Percentiles rank a stretch among this genome's conserved stretches.
Conservation (phyloP, 2,888 invertebrate species). For the Philhelius pedissequus region DNA sequence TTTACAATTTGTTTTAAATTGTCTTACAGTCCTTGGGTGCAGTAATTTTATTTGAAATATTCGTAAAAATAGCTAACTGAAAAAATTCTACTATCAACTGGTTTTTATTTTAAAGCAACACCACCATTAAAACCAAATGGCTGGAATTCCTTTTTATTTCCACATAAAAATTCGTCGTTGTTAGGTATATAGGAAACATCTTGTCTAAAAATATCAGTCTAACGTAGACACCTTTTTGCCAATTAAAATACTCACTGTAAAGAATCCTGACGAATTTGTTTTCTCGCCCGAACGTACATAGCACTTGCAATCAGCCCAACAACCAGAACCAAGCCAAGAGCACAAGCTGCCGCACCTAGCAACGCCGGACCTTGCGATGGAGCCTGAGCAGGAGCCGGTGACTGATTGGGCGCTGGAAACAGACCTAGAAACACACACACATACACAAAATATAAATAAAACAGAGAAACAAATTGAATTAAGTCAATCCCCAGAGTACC, state of each 20-base stretch:
- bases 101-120: not conserved
- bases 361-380: slow-evolving; percentile 84
- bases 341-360: slow-evolving; percentile 90
- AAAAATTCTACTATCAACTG: not conserved
- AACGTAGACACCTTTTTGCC: slow-evolving; percentile 43
- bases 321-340: slow-evolving; percentile 81
- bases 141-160: slow-evolving; percentile 25
- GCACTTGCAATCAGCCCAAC: slow-evolving; percentile 78
- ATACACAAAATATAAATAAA: slow-evolving; percentile 21
- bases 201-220: slow-evolving; percentile 28
- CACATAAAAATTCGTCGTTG: slow-evolving; percentile 16
- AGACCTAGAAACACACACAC: slow-evolving; percentile 72
- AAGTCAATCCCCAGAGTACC: slow-evolving; percentile 32
- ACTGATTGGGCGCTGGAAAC: slow-evolving; percentile 85
- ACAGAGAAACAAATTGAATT: slow-evolving; percentile 41
- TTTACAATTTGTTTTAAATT: no score
- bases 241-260: slow-evolving; percentile 75
- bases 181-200: slow-evolving; percentile 25
- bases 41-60: no score
- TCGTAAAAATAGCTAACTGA: not conserved
- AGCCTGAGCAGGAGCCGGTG: slow-evolving; percentile 85
- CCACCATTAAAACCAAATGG: not conserved
- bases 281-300: slow-evolving; percentile 78
- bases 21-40: no score
- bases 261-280: slow-evolving; percentile 78